Evolutionary conservation across 2,113 vertebrate species (phyloP), one percentile per base, ranked within the genome.

Genomic region (Zosterops hypoxanthus): DNA sequence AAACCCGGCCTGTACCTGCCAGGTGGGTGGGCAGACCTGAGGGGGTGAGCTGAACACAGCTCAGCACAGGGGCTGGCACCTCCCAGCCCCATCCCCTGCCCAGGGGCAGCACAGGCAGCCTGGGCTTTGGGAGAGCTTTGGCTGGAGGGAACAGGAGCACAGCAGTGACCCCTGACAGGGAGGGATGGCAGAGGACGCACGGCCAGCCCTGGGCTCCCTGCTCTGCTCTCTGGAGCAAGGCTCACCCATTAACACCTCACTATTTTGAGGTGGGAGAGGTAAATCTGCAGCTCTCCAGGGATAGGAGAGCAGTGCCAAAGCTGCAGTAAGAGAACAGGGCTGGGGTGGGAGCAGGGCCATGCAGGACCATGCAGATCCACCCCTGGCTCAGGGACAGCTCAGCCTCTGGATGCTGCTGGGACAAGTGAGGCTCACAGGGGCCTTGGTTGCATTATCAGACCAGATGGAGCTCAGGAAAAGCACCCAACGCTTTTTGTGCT

Each of bases 131-230:
- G 8, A 64, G 65, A 11, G 4, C 34, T 75, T 36, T 3, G 8
- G 18, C 66, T 63, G 79, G 20, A 36, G 39, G 18, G 28, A 29
- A 59, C 1, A 1, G 66, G 44, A 57, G 28, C 44, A 17, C 0
- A 0, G 20, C 55, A 73, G 11, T 47, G 56, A 3, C 17, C 52
- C 8, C 2, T 0, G 1, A 2, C 24, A 0, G 2, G 1, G 10
- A 57, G 39, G 0, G 0, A 20, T 2, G 49, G 68, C 63, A 55
- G 53, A 39, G 42, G 14, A 15, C 0, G 0, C 14, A 4, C 0
- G 3, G 23, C 26, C 1, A 0, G 22, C 46, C 36, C 60, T 49
- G n/a, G 60, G 33, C 12, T 44, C 22, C 41, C 18, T 21, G 52
- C 31, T 66, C 39, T 55, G 65, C 15, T 25, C 46, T 11, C 57